These are phyloP conservation scores for Cyclopterus lumpus DNA, from an alignment of 2,797 vertebrate species.

Conservation along the genomic window DNA sequence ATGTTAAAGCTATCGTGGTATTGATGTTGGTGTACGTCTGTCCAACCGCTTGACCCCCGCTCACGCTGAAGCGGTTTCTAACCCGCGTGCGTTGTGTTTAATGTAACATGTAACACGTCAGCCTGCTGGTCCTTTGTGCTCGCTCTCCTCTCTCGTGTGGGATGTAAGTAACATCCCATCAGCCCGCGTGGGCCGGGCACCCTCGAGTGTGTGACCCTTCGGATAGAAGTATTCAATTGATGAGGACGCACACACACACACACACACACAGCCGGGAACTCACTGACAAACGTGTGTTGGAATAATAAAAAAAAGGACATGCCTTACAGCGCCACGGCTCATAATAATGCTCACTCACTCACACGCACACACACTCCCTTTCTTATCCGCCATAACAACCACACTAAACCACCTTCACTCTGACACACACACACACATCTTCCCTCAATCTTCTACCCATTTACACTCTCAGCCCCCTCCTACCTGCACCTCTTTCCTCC, in stretches of 20 bases:
- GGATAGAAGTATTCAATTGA: constrained; percentile 37
- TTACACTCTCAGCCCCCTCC: constrained; percentile 46
- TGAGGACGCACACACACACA: constrained; percentile 38
- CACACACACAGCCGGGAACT: constrained; percentile 37
- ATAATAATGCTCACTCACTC: constrained; percentile 57
- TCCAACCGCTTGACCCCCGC: background rate
- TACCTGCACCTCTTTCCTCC: constrained; percentile 35
- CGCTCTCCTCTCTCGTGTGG: constrained; percentile 6
- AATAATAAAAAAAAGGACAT: constrained; percentile 49
- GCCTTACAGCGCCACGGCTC: constrained; percentile 62
- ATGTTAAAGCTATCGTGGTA: background rate
- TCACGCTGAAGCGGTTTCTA: too few species aligned
- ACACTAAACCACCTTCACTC: constrained; percentile 59
- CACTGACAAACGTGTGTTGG: constrained; percentile 62
- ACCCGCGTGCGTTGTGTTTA: background rate
- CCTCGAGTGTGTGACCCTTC: constrained; percentile 33
- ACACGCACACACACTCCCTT: constrained; percentile 29
- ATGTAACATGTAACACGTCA: background rate
- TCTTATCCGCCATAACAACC: constrained; percentile 59
- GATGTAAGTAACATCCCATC: background rate
- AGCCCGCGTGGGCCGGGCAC: background rate
- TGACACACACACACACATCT: constrained; percentile 52
- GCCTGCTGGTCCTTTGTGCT: background rate
- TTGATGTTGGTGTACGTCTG: background rate
- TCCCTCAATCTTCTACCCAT: constrained; percentile 61